These are phyloP conservation scores for Tyria jacobaeae DNA, from an alignment of 2,888 invertebrate species.

Conservation along the genomic window DNA sequence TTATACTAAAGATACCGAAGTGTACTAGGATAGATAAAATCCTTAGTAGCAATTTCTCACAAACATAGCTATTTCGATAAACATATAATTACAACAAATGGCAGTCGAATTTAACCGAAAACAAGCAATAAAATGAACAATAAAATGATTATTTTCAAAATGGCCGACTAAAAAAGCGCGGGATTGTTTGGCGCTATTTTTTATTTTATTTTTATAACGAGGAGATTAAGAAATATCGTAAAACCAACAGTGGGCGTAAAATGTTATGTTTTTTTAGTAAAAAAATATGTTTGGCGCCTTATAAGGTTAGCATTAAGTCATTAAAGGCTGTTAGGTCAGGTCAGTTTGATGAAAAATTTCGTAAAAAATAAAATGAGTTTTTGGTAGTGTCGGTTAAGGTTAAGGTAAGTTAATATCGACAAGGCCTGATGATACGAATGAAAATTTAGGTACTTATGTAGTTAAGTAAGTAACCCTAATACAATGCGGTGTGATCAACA, in stretches of 20 bases:
- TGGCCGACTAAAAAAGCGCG: constrained; percentile 53
- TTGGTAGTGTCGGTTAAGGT: constrained; percentile 22
- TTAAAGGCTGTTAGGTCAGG: constrained; percentile 51
- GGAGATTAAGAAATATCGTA: constrained; percentile 78
- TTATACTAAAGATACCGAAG: constrained; percentile 3
- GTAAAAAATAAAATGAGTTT: constrained; percentile 37
- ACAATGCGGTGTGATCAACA: too few relatives aligned
- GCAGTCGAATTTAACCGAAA: constrained; percentile 55
- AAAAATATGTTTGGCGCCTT: constrained; percentile 58
- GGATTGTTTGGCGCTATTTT: constrained; percentile 69
- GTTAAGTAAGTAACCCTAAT: too few relatives aligned
- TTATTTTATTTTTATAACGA: constrained; percentile 59
- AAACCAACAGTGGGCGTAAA: constrained; percentile 82
- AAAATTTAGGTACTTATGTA: too few relatives aligned
- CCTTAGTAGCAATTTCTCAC: constrained; percentile 32
- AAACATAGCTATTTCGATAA: constrained; percentile 51
- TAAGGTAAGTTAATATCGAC: constrained; percentile 2
- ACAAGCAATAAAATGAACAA: constrained; percentile 59
- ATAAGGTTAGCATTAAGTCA: constrained; percentile 50
- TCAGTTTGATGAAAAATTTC: constrained; percentile 40
- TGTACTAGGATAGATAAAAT: constrained; percentile 8
- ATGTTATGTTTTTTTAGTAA: constrained; percentile 56
- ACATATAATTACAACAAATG: constrained; percentile 56
- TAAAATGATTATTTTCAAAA: constrained; percentile 59
- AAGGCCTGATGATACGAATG: background rate